Evolutionary conservation across 2,888 invertebrate species (phyloP), one percentile per base, ranked within the genome.

Genomic region (Theodoxus fluviatilis): DNA sequence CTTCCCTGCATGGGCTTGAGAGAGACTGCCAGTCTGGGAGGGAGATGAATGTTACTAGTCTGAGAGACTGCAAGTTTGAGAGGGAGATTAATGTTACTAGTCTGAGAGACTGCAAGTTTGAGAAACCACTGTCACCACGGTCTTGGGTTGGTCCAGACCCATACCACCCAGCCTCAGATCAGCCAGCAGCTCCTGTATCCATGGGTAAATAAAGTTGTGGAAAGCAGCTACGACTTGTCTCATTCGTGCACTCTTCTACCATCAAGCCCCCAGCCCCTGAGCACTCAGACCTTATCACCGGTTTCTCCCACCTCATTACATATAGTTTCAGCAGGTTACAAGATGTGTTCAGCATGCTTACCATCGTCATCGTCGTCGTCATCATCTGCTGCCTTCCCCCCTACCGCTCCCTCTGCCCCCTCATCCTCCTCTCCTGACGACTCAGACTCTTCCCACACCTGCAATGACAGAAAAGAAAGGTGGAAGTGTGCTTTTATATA

Each of bases 361-460:
- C 59, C 73, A 25, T 71, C 76, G 55, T 76, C 76, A 31, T 77
- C 73, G 67, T 69, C 72, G 37, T 75, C 75, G 28, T 75, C 74
- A 37, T 78, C 77, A 9, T 71, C 72, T 9, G 69, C 74, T 31
- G 59, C 70, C 64, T 68, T 69, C 18, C 70, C 69, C n/a, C 66
- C 61, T 33, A 38, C 61, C 22, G 35, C 73, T n/a, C 25, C 69
- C 3, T 72, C 71, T 28, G 37, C 52, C 12, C 85, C 86, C 28
- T 84, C 84, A 7, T 74, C 78, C 35, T 84, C 85, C 63, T 84
- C 86, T 70, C 87, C 88, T 71, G 89, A 89, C 9, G 91, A 91
- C 57, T 91, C 92, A 0, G 93, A 93, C 2, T 92, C 93, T 65
- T 93, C 88, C 95, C 95, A 95, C 78, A 92, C 93, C 75, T 93